phyloP scores from a whole-genome alignment of 2,888 invertebrate genomes.

The Sphaeridia pumilis region DNA sequence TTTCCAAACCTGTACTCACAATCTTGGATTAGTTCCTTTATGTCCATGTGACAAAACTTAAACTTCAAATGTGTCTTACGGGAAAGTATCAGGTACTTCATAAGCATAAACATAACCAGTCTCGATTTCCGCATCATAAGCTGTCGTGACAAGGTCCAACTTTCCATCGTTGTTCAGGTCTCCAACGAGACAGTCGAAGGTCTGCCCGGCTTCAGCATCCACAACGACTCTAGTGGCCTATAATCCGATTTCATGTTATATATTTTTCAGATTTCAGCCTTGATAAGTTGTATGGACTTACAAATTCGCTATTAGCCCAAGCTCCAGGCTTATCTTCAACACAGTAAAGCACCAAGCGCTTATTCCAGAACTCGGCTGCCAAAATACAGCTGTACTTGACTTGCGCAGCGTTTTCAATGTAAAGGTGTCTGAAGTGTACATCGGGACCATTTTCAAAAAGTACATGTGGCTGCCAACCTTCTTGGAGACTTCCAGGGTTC shows the following conservation, averaged over 20 bases:
- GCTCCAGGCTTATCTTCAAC: conserved; percentile 22
- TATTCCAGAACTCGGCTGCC: conserved; percentile 36
- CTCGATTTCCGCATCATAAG: conserved; percentile 24
- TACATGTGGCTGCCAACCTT: conserved; percentile 35
- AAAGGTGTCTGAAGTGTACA: conserved; percentile 35
- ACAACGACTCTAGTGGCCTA: conserved; percentile 29
- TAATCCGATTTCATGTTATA: no score
- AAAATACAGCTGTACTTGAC: conserved; percentile 31
- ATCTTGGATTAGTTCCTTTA: not conserved
- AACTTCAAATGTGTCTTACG: not conserved
- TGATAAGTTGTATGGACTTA: no score
- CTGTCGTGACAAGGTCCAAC: conserved; percentile 35
- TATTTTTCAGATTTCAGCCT: no score
- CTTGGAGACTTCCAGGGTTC: conserved; percentile 29
- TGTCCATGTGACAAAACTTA: not conserved
- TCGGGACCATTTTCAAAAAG: conserved; percentile 33
- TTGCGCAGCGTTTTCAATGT: conserved; percentile 25
- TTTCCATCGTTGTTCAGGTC: conserved; percentile 37
- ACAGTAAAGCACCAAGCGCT: conserved; percentile 34
- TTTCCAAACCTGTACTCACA: conserved; percentile 10
- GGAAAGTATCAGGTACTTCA: conserved; percentile 35
- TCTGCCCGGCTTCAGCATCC: conserved; percentile 35
- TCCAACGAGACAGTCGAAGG: conserved; percentile 36
- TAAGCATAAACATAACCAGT: conserved; percentile 35
- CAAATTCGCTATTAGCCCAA: conserved; percentile 26